Conservation (phyloP, 2,797 vertebrate species). For the Pangasius krempfi region DNA sequence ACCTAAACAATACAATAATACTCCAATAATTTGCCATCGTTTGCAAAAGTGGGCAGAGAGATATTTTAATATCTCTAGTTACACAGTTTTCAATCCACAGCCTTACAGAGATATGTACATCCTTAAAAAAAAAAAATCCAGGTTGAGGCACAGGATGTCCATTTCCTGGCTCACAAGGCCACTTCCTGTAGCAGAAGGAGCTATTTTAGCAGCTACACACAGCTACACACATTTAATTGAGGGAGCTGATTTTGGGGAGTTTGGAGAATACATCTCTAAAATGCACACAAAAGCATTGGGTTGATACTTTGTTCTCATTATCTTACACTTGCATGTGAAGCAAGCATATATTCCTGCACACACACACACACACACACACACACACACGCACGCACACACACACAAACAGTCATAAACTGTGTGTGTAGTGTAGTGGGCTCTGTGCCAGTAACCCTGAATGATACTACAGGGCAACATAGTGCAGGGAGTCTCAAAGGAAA, state of each 20-base stretch:
- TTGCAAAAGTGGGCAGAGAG: background rate
- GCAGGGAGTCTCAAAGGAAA: slow-evolving; percentile 22
- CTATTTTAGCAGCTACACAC: slow-evolving; percentile 38
- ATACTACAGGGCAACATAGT: slow-evolving; percentile 12
- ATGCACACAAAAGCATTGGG: slow-evolving; percentile 8
- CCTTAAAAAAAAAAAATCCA: slow-evolving; percentile 29
- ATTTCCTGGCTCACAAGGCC: slow-evolving; percentile 45
- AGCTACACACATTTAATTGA: slow-evolving; percentile 17
- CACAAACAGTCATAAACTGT: slow-evolving; percentile 25
- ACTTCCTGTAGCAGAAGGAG: slow-evolving; percentile 44
- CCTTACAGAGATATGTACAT: slow-evolving; percentile 16
- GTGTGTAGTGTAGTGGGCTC: background rate
- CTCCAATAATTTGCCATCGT: background rate
- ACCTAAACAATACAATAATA: background rate
- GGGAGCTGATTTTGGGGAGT: background rate
- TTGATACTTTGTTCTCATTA: background rate
- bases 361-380: slow-evolving; percentile 1
- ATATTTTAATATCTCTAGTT: background rate
- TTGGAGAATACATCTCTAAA: slow-evolving; percentile 4
- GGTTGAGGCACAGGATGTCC: slow-evolving; percentile 51
- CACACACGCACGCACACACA: slow-evolving; percentile 19
- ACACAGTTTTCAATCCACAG: background rate
- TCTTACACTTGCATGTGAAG: background rate
- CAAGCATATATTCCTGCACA: background rate
- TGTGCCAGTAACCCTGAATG: slow-evolving; percentile 20